These are phyloP conservation scores for Melieria crassipennis DNA, from an alignment of 2,888 invertebrate genomes.

Conservation along the genomic window DNA sequence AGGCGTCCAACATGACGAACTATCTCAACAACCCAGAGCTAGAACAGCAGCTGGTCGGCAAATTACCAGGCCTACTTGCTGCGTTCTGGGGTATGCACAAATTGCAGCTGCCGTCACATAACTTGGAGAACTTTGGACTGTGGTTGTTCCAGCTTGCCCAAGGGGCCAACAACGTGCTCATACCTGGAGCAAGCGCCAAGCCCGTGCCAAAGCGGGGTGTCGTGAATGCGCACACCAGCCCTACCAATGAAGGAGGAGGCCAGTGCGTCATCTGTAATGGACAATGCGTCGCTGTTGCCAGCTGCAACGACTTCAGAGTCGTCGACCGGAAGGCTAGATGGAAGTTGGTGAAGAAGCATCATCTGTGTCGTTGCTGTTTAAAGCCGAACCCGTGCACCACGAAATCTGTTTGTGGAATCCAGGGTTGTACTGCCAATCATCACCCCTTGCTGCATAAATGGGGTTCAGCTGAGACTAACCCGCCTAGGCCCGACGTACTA, in stretches of 20 bases:
- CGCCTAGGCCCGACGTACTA: neutral
- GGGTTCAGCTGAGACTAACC: neutral
- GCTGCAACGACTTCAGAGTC: constrained; percentile 27
- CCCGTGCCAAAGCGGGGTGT: constrained; percentile 20
- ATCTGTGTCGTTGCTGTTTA: constrained; percentile 31
- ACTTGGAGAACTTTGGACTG: constrained; percentile 27
- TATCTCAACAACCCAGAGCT: constrained; percentile 16
- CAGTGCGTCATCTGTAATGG: constrained; percentile 29
- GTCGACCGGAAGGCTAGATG: constrained; percentile 24
- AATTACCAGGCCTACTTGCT: too few relatives aligned
- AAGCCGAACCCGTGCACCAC: constrained; percentile 17
- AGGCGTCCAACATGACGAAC: constrained; percentile 15
- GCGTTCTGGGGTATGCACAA: constrained; percentile 37
- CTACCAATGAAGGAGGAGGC: neutral
- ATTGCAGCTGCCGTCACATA: constrained; percentile 21
- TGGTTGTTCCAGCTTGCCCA: constrained; percentile 37
- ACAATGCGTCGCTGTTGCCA: constrained; percentile 15
- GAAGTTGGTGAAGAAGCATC: constrained; percentile 18
- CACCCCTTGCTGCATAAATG: constrained; percentile 32
- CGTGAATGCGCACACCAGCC: constrained; percentile 29
- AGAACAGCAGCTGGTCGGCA: constrained; percentile 9
- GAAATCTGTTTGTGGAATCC: constrained; percentile 24
- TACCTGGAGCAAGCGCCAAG: constrained; percentile 24
- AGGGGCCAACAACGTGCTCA: constrained; percentile 26
- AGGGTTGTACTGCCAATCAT: constrained; percentile 21